phyloP scores from a whole-genome alignment of 2,113 vertebrate species.

The Catagonus wagneri region DNA sequence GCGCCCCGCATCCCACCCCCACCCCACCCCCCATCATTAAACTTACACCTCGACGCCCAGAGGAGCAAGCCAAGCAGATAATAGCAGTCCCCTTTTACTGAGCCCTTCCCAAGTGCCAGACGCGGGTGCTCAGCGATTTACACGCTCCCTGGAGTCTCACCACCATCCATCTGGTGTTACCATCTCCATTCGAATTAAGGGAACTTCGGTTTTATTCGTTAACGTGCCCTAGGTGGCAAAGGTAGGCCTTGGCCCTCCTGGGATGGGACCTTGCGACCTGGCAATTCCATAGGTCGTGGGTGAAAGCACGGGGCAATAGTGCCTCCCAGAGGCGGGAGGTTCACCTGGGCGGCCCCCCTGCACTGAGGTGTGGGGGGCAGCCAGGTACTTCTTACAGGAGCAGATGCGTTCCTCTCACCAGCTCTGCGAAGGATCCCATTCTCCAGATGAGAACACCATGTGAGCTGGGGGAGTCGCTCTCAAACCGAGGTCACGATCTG shows the following conservation, averaged over 20 bases:
- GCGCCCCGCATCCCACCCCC: conserved; percentile 41
- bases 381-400: neutral
- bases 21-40: conserved; percentile 80
- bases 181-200: neutral
- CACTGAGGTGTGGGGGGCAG: neutral
- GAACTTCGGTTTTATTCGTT: neutral
- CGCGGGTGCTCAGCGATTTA: neutral
- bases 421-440: neutral
- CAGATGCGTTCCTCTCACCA: neutral
- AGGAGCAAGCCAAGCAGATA: conserved; percentile 43
- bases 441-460: neutral
- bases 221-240: neutral
- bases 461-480: neutral
- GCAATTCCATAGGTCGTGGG: neutral
- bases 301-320: conserved; percentile 52
- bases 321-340: conserved; percentile 76
- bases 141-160: neutral
- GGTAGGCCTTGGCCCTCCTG: neutral
- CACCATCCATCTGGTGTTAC: too few species aligned
- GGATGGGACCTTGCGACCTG: neutral
- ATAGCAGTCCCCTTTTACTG: neutral
- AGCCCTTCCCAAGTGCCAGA: neutral
- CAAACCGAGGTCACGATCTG: neutral
- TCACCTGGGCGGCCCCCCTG: neutral
- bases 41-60: conserved; percentile 83